phyloP scores from a whole-genome alignment of 30 jellyfish, hydroid and myxozoan genomes.

The Phacellophora camtschatica region DNA sequence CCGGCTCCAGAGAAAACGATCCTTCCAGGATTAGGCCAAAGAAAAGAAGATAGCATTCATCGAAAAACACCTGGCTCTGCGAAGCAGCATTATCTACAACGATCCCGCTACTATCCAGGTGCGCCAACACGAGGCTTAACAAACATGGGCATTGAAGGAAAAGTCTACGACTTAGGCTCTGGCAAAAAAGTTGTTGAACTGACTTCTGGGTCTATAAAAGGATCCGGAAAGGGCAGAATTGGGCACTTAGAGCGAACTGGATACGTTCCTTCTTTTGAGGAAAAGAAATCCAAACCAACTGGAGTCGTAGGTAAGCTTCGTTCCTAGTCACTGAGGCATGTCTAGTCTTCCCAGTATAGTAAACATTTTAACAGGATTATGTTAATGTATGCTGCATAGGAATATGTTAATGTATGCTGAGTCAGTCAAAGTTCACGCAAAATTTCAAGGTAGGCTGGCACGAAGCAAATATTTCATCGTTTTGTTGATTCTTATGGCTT shows the following conservation, averaged over 20 bases:
- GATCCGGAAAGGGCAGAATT: conserved; percentile 50
- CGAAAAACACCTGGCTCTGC: conserved; percentile 82
- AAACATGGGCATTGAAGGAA: conserved; percentile 86
- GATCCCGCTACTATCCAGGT: conserved; percentile 95
- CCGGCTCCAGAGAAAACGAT: conserved; percentile 1
- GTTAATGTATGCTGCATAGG: too few relatives aligned
- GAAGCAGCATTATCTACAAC: conserved; percentile 84
- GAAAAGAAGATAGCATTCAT: conserved; percentile 13
- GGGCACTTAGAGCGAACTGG: conserved; percentile 56
- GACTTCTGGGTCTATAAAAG: conserved; percentile 76
- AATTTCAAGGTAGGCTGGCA: too few relatives aligned
- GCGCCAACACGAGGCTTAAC: conserved; percentile 80
- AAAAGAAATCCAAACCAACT: conserved; percentile 66
- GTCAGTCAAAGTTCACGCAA: too few relatives aligned
- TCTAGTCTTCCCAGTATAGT: background rate
- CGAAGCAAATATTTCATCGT: too few relatives aligned
- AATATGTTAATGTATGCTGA: too few relatives aligned
- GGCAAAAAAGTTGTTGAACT: conserved; percentile 95
- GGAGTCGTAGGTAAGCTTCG: conserved; percentile 79
- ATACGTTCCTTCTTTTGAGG: conserved; percentile 78
- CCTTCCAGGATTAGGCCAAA: conserved; percentile 29
- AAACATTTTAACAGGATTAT: too few relatives aligned
- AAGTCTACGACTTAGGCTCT: conserved; percentile 86
- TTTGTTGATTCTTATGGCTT: too few relatives aligned
- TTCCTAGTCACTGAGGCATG: background rate